A percentile compares a stretch with the other conserved stretches of the same genome.
Evolutionary conservation across 2,888 invertebrate genomes (phyloP).

Genomic region (Actias luna): DNA sequence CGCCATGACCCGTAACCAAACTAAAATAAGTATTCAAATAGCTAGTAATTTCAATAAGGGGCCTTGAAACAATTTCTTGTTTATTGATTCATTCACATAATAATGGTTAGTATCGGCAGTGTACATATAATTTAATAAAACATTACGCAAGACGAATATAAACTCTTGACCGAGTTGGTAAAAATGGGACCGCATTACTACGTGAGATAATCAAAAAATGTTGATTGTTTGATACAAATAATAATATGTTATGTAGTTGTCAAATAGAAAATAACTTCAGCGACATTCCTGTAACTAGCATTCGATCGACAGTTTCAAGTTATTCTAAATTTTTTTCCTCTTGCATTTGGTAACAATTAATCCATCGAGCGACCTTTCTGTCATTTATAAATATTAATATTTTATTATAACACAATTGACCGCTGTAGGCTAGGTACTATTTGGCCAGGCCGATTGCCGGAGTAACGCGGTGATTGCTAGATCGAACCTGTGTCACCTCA

Average conservation of each 20-base stretch:
- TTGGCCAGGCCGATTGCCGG: too few species aligned
- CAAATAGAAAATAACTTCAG: background rate
- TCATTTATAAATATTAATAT: too few species aligned
- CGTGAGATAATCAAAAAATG: conserved; percentile 16
- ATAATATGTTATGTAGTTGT: background rate
- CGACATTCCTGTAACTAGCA: background rate
- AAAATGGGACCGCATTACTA: conserved; percentile 24
- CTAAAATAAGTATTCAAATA: conserved; percentile 4
- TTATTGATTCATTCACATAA: conserved; percentile 18
- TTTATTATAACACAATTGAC: too few species aligned
- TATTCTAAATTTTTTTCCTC: too few species aligned
- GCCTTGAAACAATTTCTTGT: conserved; percentile 18
- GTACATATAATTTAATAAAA: conserved; percentile 31
- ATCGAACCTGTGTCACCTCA: too few species aligned
- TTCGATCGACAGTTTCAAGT: too few species aligned
- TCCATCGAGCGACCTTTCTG: too few species aligned
- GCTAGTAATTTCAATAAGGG: conserved; percentile 10
- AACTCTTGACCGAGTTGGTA: conserved; percentile 24
- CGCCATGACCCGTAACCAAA: conserved; percentile 12
- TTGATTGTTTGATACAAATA: background rate
- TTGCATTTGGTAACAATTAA: too few species aligned
- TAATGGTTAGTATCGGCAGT: conserved; percentile 18
- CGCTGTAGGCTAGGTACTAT: too few species aligned
- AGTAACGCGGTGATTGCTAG: too few species aligned
- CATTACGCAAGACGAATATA: conserved; percentile 21